Conservation (phyloP, 2,113 vertebrate species). For the Microcebus tavaratra region DNA sequence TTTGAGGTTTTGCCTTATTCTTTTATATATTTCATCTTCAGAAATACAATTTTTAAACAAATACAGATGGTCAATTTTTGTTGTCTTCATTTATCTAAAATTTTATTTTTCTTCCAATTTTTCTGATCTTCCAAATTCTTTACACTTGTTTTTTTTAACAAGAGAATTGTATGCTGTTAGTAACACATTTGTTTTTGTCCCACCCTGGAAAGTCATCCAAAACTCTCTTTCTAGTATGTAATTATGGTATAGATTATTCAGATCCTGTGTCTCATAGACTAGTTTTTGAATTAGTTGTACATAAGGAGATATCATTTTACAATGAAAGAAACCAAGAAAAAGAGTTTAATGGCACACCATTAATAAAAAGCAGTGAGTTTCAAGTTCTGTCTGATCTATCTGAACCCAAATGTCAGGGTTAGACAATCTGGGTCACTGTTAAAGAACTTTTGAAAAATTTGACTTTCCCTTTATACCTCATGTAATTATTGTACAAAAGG, state of each 20-base stretch:
- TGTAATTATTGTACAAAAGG: background rate
- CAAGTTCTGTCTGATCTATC: background rate
- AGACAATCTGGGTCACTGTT: background rate
- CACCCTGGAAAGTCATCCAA: background rate
- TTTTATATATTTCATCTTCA: background rate
- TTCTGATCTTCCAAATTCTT: background rate
- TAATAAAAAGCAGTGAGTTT: background rate
- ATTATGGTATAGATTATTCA: background rate
- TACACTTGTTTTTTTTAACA: background rate
- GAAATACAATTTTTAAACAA: background rate
- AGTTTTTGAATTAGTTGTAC: constrained; percentile 16
- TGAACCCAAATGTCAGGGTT: background rate
- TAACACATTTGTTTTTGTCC: background rate
- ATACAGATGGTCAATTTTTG: background rate
- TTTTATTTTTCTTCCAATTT: background rate
- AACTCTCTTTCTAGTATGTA: background rate
- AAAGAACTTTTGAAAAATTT: background rate
- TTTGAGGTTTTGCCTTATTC: background rate
- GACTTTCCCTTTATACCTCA: background rate
- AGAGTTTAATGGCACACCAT: background rate
- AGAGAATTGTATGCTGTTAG: background rate
- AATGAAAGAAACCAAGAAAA: background rate
- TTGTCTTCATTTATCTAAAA: background rate
- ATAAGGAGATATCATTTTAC: background rate
- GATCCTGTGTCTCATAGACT: background rate